Conservation (phyloP, 1,140 invertebrate species). For the Polypedilum vanderplanki region DNA sequence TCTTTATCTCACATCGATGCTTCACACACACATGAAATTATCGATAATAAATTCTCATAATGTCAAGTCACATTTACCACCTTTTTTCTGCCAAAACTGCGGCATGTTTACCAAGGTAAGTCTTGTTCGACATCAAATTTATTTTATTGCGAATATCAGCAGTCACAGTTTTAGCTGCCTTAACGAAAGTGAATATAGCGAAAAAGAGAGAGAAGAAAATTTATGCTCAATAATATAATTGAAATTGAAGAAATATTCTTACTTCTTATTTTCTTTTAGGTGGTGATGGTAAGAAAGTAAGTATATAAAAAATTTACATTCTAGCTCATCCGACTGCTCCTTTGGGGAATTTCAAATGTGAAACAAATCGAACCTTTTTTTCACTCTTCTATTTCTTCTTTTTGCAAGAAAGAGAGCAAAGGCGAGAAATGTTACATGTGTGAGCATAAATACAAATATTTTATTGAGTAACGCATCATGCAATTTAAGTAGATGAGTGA, state of each 20-base stretch:
- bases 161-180: background rate
- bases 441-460: slow-evolving; percentile 26
- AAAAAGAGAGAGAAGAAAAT: background rate
- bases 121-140: background rate
- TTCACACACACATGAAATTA: background rate
- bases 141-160: slow-evolving; percentile 11
- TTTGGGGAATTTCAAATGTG: background rate
- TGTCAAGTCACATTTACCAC: slow-evolving; percentile 26
- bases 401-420: background rate
- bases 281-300: no score
- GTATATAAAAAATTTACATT: slow-evolving; percentile 24
- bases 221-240: slow-evolving; percentile 24
- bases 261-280: no score
- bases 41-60: slow-evolving; percentile 24
- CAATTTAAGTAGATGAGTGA: slow-evolving; percentile 1
- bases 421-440: background rate
- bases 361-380: background rate
- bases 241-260: slow-evolving; percentile 24
- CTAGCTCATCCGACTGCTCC: background rate
- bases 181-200: background rate
- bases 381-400: background rate
- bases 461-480: slow-evolving; percentile 22
- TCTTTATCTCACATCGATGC: background rate
- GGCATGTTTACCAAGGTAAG: no score
- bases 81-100: background rate